Evolutionary conservation across 2,113 vertebrate species (phyloP).

Genomic region (Lonchura striata): DNA sequence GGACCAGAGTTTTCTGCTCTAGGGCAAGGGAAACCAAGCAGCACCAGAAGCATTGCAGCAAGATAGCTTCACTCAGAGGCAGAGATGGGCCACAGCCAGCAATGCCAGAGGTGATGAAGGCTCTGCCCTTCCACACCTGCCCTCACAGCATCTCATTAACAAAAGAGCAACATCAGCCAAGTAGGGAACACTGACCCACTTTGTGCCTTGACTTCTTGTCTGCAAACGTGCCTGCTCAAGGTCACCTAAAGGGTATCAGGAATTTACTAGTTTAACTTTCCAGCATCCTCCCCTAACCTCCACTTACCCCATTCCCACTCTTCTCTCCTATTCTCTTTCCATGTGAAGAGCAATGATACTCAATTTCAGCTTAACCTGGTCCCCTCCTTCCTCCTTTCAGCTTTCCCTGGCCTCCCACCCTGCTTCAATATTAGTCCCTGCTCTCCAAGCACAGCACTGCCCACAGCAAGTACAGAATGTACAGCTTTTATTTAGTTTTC

Average conservation of each 20-base stretch:
- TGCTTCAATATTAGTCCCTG: background rate
- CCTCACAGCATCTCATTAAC: background rate
- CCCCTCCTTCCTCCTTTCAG: background rate
- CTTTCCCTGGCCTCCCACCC: background rate
- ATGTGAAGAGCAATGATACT: background rate
- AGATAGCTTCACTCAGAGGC: background rate
- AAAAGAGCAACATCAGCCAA: background rate
- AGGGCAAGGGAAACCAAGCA: background rate
- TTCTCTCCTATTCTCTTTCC: background rate
- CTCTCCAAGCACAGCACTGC: background rate
- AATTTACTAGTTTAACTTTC: background rate
- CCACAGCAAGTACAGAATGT: conserved; percentile 9
- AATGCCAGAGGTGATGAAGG: background rate
- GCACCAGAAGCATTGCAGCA: background rate
- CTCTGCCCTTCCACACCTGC: background rate
- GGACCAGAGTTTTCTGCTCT: background rate
- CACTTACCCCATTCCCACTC: background rate
- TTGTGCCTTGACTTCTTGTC: background rate
- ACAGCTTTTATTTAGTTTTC: background rate
- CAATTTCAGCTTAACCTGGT: background rate
- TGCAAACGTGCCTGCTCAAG: background rate
- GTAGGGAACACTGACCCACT: background rate
- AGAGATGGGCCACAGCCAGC: background rate
- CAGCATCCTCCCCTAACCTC: background rate
- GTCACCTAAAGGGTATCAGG: background rate